Evolutionary conservation across 2,888 invertebrate species (phyloP), one percentile per base, ranked within the genome.

Genomic region (Pammene fasciana): DNA sequence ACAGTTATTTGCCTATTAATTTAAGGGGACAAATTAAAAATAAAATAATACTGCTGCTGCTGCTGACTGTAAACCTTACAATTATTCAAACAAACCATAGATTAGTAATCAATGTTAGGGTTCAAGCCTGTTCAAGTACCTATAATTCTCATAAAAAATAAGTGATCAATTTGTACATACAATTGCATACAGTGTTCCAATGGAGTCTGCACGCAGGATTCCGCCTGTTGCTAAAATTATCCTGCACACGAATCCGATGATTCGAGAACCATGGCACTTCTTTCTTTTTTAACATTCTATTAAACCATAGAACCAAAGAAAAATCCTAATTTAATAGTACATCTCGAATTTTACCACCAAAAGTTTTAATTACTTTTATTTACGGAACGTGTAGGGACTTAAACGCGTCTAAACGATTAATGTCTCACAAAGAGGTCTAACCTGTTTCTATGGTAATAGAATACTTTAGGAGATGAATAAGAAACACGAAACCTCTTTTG

Each of bases 211-310:
- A 90, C 14, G 83, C 79, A 64, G 86, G 80, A 60, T 87, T 83
- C 57, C 88, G 82, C 87, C 89, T 86, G 78, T 82, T 85, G 18
- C 82, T 75, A 59, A 87, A 86, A 76, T 88, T 90, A 75, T 92
- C 90, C 70, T 89, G 89, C 48, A 87, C 83, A 73, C 90, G 80
- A 59, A 90, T 81, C 7, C 88, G 81, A 76, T 87, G 89, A 78
- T 89, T 89, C 0, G 88, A 83, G 74, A 87, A 90, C 92, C 92
- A 92, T 13, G 88, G 87, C 70, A 81, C 83, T 78, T 92, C 92
- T 74, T 89, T 91, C 75, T 90, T 92, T 82, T 91, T 92, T 75
- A 93, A 82, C 93, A 93, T 92, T 45, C 45, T 34, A 18, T 16
- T 18, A 14, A 56, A 43, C 18, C 45, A 14, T 55, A 54, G 18